phyloP scores from a whole-genome alignment of 2,888 invertebrate species.

The Aricia artaxerxes region DNA sequence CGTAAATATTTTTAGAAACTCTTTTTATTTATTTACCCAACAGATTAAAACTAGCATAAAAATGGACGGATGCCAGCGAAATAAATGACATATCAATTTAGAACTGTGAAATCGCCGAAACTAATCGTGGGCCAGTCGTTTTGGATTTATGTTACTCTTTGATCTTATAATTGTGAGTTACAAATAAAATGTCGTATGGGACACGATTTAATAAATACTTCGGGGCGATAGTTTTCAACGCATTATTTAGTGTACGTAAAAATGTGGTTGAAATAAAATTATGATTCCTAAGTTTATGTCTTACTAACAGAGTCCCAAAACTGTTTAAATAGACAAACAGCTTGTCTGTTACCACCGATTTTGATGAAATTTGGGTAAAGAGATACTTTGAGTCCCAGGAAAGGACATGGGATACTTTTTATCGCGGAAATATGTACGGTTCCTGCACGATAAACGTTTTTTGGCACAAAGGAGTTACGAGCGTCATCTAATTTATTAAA shows the following conservation, averaged over 20 bases:
- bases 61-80: constrained; percentile 24
- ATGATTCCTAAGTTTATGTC: background rate
- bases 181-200: constrained; percentile 9
- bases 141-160: constrained; percentile 11
- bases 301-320: too few species aligned
- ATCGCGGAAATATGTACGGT: too few species aligned
- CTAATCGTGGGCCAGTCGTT: constrained; percentile 6
- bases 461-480: too few species aligned
- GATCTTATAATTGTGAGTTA: constrained; percentile 27
- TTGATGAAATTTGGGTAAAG: too few species aligned
- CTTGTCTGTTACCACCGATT: too few species aligned
- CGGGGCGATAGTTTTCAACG: constrained; percentile 22
- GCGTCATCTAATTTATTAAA: too few species aligned
- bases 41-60: constrained; percentile 26
- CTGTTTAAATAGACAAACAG: too few species aligned
- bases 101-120: constrained; percentile 29
- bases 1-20: constrained; percentile 9
- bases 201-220: background rate
- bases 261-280: background rate
- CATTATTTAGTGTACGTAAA: constrained; percentile 19
- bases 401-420: too few species aligned
- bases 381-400: too few species aligned
- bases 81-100: constrained; percentile 29
- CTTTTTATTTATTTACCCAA: constrained; percentile 19
- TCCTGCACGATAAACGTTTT: too few species aligned